Base-by-base conservation (phyloP, 2,797 vertebrate genomes). In the Coranthus polyacanthus region DNA sequence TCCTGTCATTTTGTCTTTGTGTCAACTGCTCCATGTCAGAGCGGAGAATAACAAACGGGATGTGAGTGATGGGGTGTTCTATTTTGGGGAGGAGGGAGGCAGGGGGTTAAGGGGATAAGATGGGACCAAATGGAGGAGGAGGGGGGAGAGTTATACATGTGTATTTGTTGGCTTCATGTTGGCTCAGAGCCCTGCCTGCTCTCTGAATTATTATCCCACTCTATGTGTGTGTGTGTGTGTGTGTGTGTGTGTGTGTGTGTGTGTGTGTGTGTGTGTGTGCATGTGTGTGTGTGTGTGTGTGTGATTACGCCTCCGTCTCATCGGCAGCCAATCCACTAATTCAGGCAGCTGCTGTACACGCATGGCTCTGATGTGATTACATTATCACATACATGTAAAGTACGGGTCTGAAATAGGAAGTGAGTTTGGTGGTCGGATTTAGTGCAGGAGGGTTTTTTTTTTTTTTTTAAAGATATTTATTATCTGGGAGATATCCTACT, bases 1-100 rank as follows among this genome's bases (percentile, higher is more conserved):
- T 55, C 73, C 81, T 85, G 88, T 88, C 85, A 78, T 89, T 86
- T 88, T 86, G 78, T 78, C 80, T 86, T 81, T 68, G 85, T 77
- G 76, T 89, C 86, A 87, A 82, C 72, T 53, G 60, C 79, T 44
- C 36, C 36, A 46, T 87, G 78, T 91, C 87, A 73, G 72, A 82
- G 57, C 18, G 6, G 16, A 43, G 61, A 83, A 88, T 89, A 87
- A 83, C 81, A 81, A 83, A 75, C 18, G 45, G 57, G 60, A 75
- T 51, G 47, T 68, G 81, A 90, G 76, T 79, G 79, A 88, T 75
- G 79, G 82, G 39, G 45, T 53, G 79, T 63, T 90, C 81, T 89
- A 80, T 86, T 90, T 83, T 52, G 50, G 79, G 83, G 70, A 54
- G 54, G 78, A 60, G 44, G 58, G 57, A 72, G 72, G 74, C 58